Base-by-base conservation (phyloP, 2,113 vertebrate genomes). In the Oncorhynchus tshawytscha region DNA sequence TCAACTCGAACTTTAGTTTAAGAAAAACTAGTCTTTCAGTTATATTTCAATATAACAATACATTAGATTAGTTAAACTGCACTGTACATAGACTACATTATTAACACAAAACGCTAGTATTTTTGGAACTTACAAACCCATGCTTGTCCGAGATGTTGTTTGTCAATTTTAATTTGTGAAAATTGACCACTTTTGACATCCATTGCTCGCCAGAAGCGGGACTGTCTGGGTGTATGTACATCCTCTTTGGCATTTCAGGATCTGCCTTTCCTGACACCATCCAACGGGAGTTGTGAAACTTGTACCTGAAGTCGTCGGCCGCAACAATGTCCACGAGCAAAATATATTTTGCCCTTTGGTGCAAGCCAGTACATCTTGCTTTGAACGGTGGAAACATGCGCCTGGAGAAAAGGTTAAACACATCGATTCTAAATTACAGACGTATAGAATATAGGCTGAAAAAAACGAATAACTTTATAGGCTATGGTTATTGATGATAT, bases 221-320 rank as follows among this genome's bases (percentile, higher is more conserved):
- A 77, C 97, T 98, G 92, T 99, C 97, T 4, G 97, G 97, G 86
- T 99, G 97, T 86, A 99, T 95, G 78, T 98, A 98, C 96, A 98
- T 96, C 89, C 97, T 91, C 81, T 94, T 97, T 84, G 97, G 96
- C 96, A 98, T 95, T 92, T 99, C 97, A 7, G 97, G 97, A 84
- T 99, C 97, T 66, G 97, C 96, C 87, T 98, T 98, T 39, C 97
- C 97, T 4, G 96, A 97, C 87, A 98, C 96, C 93, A 96, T 95
- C 96, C 97, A 98, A 84, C 94, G 94, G 68, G 95, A 97, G 90
- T 96, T 96, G 75, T 98, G 95, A 88, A 99, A 99, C 90, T 99
- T 99, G 81, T 98, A 98, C 74, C 97, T 94, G 93, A 95, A 97
- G 87, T 97, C 95, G 74, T 98, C 97, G 0, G 96, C 95, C 2